Evolutionary conservation across 2,797 vertebrate genomes (phyloP).

Genomic region (Muscicapa striata): DNA sequence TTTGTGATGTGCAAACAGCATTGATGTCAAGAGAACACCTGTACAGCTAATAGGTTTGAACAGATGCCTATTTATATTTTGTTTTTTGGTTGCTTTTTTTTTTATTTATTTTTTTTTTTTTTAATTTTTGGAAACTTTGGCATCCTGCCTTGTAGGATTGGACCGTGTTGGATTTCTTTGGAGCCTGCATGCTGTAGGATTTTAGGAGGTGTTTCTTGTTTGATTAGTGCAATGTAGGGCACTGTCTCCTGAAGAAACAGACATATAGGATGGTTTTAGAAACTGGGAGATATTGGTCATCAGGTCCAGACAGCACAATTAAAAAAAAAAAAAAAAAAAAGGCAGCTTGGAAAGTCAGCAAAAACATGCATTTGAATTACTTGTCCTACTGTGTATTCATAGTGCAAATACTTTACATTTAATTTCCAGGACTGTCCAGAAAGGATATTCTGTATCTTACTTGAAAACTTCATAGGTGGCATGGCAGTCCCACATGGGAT

Average conservation of each 20-base stretch:
- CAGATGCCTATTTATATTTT: neutral
- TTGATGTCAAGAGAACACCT: neutral
- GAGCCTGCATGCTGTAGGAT: neutral
- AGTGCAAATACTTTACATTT: neutral
- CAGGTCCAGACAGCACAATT: neutral
- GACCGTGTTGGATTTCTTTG: neutral
- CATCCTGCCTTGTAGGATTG: neutral
- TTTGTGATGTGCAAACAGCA: neutral
- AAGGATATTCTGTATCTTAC: neutral
- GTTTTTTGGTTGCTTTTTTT: no score
- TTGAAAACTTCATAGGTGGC: neutral
- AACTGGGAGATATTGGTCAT: neutral
- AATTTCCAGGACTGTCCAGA: neutral
- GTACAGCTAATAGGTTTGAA: neutral
- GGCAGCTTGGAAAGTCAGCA: neutral
- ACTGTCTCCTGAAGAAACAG: neutral
- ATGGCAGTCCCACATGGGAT: fast-evolving
- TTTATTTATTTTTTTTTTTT: neutral
- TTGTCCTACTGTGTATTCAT: neutral
- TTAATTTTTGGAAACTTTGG: neutral
- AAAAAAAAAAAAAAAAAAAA: neutral
- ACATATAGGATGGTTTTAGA: neutral
- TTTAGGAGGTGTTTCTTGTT: neutral
- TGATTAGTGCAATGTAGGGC: neutral
- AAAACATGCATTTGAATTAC: neutral